Evolutionary conservation across 2,113 vertebrate genomes (phyloP), one percentile per base, ranked within the genome.

Genomic region (Orthonyx spaldingii): DNA sequence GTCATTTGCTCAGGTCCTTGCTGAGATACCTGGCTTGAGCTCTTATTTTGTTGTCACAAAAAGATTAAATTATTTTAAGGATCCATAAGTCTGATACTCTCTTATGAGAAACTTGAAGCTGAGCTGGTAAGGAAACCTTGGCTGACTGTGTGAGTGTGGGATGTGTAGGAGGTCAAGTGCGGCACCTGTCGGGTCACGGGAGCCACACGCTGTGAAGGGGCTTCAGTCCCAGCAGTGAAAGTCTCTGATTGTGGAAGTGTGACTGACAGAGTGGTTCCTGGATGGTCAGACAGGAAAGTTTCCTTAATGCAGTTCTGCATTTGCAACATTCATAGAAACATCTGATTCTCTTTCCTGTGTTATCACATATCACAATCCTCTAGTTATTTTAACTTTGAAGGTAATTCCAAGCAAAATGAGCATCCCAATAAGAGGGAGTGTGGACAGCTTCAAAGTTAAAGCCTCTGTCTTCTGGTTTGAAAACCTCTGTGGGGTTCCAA

Each of bases 191-290:
- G 0, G 9, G 24, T 75, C 11, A 42, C 56, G 47, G 57, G 57
- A 41, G n/a, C 30, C 56, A 39, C n/a, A 9, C 0, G 1, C 28
- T 60, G 20, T 0, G 0, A n/a, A 30, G 9, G 11, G 46, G 6
- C 22, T 75, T 60, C 46, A 44, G 23, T 59, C 32, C 37, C 10
- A 11, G 28, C 69, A 46, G 9, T 30, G 16, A n/a, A 68, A 35
- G 16, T 39, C 50, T 72, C 37, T 68, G 22, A 16, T 1, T 52
- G 39, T 53, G n/a, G 20, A 44, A 60, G 17, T 16, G 20, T 26
- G 47, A 47, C n/a, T 32, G 47, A 22, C 21, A 55, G 17, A 22
- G 30, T 8, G 4, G 4, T 13, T 47, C 4, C 8, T 61, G 35
- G 10, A 41, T 30, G 13, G 28, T 26, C 41, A 76, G 35, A 61